phyloP scores from a whole-genome alignment of 2,113 vertebrate species.

The Ibidorhyncha struthersii region DNA sequence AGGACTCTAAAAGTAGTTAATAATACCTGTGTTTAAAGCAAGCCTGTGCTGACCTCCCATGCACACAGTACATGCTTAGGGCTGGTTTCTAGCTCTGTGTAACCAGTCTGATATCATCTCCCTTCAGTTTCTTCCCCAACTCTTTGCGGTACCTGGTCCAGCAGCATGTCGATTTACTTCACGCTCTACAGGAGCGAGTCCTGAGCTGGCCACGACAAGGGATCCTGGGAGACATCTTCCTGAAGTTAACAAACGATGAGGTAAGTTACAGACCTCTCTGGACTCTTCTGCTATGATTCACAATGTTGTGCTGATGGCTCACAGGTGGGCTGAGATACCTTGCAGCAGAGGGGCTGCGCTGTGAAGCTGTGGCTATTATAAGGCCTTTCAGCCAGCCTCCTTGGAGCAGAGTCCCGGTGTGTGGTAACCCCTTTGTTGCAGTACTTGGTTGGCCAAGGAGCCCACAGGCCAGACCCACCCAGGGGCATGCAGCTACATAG shows the following conservation, averaged over 20 bases:
- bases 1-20: not conserved
- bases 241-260: constrained; percentile 93
- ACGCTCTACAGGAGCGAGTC: constrained; percentile 91
- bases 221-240: constrained; percentile 96
- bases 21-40: not conserved
- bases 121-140: constrained; percentile 88
- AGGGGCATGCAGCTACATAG: not conserved
- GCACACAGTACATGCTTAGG: not conserved
- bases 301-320: not conserved
- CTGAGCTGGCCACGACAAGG: constrained; percentile 92
- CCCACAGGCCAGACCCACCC: not conserved
- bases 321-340: fast-evolving
- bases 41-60: not conserved
- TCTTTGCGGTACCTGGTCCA: constrained; percentile 94
- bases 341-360: not conserved
- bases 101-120: constrained; percentile 14
- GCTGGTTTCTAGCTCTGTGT: not conserved
- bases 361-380: not conserved
- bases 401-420: not conserved
- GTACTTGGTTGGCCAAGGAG: not conserved
- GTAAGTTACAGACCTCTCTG: constrained; percentile 62
- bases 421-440: not conserved
- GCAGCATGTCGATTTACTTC: constrained; percentile 93
- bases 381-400: not conserved
- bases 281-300: not conserved